These are phyloP conservation scores for Crotalus viridis DNA, from an alignment of 2,113 vertebrate genomes.

Conservation along the genomic window DNA sequence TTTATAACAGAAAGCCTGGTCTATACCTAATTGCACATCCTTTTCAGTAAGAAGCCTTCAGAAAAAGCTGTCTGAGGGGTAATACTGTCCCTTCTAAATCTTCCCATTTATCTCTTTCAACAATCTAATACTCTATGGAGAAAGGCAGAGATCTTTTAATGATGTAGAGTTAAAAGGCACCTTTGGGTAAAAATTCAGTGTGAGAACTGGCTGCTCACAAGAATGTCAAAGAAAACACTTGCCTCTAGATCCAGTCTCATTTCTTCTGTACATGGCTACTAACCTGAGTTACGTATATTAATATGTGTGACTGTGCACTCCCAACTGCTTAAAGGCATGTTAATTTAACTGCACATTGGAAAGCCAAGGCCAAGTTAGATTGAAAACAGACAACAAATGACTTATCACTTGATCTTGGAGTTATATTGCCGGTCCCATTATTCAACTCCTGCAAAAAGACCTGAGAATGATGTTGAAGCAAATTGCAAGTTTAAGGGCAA, in stretches of 20 bases:
- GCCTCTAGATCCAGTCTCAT: not conserved
- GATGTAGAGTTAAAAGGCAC: conserved; percentile 17
- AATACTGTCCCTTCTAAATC: not conserved
- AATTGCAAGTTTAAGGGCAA: not conserved
- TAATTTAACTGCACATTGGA: not conserved
- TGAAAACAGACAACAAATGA: not conserved
- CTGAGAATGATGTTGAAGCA: conserved; percentile 15
- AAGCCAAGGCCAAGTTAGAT: not conserved
- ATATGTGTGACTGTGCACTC: not conserved
- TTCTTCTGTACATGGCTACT: not conserved
- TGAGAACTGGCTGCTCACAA: not conserved
- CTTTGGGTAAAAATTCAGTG: conserved; percentile 14
- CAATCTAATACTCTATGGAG: not conserved
- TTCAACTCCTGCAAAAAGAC: not conserved
- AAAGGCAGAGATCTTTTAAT: conserved; percentile 2
- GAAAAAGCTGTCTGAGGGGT: not conserved
- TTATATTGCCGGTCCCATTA: not conserved
- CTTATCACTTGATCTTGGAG: not conserved
- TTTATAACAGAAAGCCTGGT: not conserved
- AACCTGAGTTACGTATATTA: not conserved
- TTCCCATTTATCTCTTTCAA: not conserved
- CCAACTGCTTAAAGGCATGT: conserved; percentile 7
- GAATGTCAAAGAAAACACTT: not conserved
- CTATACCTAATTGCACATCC: not conserved
- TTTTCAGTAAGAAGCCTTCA: not conserved